phyloP scores from a whole-genome alignment of 1,140 invertebrate species.

The Pseudomyrmex concolor region DNA sequence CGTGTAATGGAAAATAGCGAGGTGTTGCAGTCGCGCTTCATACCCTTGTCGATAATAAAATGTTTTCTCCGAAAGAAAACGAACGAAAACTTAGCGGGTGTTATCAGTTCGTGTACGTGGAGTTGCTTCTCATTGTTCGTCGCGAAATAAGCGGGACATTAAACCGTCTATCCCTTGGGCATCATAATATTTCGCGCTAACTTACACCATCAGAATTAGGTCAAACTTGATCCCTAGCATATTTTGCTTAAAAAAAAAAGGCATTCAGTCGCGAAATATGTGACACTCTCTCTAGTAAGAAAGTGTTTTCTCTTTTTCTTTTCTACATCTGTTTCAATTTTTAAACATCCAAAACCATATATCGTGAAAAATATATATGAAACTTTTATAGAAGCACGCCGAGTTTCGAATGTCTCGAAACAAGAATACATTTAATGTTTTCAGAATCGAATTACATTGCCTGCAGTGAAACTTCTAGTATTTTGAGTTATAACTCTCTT shows the following conservation, averaged over 20 bases:
- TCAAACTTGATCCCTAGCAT: constrained; percentile 7
- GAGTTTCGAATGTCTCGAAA: no score
- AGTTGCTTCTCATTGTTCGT: constrained; percentile 1
- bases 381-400: no score
- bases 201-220: constrained; percentile 4
- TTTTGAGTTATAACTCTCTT: no score
- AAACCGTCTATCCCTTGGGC: constrained; percentile 19
- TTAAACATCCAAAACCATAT: no score
- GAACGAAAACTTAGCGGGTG: constrained; percentile 22
- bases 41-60: constrained; percentile 36
- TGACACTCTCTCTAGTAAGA: no score
- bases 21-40: constrained; percentile 16
- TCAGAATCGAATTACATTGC: no score
- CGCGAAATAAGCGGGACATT: constrained; percentile 29
- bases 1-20: constrained; percentile 37
- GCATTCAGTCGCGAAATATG: background rate
- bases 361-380: no score
- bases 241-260: constrained; percentile 30
- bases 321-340: no score
- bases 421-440: no score
- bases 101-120: constrained; percentile 32
- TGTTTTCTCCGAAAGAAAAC: constrained; percentile 2
- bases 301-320: no score
- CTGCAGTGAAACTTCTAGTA: no score
- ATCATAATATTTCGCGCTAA: constrained; percentile 24